Evolutionary conservation across 1,140 invertebrate species (phyloP).

Genomic region (Pseudobourletiella spinata): DNA sequence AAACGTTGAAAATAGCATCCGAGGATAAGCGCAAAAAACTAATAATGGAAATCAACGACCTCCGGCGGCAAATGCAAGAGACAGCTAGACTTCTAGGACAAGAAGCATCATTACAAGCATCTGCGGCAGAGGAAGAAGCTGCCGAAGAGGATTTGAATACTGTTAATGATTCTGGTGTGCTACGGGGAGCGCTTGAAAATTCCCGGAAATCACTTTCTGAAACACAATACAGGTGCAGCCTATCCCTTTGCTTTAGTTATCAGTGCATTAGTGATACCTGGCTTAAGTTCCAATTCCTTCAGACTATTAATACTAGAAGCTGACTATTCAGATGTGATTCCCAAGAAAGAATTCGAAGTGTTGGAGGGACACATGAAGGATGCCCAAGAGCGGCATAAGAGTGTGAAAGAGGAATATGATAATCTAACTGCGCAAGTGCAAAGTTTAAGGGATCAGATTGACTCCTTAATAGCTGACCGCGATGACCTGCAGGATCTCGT

Average conservation of each 20-base stretch:
- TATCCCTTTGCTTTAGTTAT: no score
- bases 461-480: constrained; percentile 1
- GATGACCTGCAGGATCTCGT: constrained; percentile 8
- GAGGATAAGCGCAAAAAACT: constrained; percentile 14
- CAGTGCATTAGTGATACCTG: no score
- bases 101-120: not conserved
- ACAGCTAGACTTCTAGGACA: not conserved
- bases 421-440: not conserved
- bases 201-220: constrained; percentile 5
- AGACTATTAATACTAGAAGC: constrained; percentile 14
- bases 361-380: constrained; percentile 3
- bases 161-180: constrained; percentile 1
- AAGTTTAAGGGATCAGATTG: constrained; percentile 2
- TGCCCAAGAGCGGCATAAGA: not conserved
- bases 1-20: not conserved
- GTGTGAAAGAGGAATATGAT: not conserved
- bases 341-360: constrained; percentile 9
- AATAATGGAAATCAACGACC: constrained; percentile 21
- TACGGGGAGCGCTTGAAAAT: constrained; percentile 12
- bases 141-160: constrained; percentile 9
- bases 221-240: constrained; percentile 14
- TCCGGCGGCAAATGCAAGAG: constrained; percentile 8
- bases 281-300: no score
- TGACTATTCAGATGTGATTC: constrained; percentile 23
- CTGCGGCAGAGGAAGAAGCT: not conserved